phyloP scores from a whole-genome alignment of 2,888 invertebrate species.

The Drosophila dives region DNA sequence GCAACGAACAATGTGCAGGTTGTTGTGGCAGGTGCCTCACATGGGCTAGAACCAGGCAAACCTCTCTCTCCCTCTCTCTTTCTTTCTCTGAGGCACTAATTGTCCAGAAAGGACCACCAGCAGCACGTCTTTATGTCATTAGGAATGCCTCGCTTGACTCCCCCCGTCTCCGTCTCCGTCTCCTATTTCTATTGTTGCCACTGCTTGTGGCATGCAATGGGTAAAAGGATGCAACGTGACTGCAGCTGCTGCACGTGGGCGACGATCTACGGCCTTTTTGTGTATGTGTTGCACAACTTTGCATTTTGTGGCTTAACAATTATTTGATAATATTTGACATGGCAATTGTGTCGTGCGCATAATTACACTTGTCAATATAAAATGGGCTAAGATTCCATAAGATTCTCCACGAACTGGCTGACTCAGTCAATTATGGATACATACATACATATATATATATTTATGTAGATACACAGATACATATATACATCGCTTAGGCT shows the following conservation, averaged over 20 bases:
- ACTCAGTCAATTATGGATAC: conserved; percentile 43
- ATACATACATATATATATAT: conserved; percentile 37
- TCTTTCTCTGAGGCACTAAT: conserved; percentile 55
- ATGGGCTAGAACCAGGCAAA: not conserved
- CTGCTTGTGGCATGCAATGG: conserved; percentile 32
- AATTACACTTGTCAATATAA: conserved; percentile 80
- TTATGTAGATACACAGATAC: conserved; percentile 1
- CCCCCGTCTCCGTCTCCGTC: conserved; percentile 2
- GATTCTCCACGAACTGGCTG: conserved; percentile 35
- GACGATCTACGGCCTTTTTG: not conserved
- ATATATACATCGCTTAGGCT: conserved; percentile 20
- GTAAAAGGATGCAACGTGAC: conserved; percentile 77
- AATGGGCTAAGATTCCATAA: conserved; percentile 76
- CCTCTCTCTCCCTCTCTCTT: conserved; percentile 25
- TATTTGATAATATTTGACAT: conserved; percentile 78
- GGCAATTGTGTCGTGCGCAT: conserved; percentile 80
- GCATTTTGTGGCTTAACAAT: conserved; percentile 59
- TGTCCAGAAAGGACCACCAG: conserved; percentile 75
- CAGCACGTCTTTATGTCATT: conserved; percentile 72
- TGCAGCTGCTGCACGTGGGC: conserved; percentile 71
- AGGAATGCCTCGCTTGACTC: conserved; percentile 57
- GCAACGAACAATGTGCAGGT: conserved; percentile 55
- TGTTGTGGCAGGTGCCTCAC: conserved; percentile 63
- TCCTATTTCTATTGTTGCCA: conserved; percentile 5
- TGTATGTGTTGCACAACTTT: conserved; percentile 48